Conservation (phyloP, 1,140 invertebrate genomes). For the Anastatus disparis region DNA sequence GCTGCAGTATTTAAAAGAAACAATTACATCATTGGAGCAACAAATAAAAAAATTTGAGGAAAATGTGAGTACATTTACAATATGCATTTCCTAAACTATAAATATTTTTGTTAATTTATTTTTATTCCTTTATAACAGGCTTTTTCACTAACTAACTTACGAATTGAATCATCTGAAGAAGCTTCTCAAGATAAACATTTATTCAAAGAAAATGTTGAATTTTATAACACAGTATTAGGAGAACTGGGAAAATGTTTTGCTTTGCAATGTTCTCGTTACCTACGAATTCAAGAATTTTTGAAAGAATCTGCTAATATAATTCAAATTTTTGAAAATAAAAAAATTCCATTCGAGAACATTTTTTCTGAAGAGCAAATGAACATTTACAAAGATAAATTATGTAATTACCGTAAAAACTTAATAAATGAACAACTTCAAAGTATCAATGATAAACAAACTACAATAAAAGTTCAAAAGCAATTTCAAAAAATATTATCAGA, state of each 20-base stretch:
- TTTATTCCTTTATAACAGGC: conserved; percentile 46
- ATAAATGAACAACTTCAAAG: conserved; percentile 46
- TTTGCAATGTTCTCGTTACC: conserved; percentile 41
- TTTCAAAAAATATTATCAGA: conserved; percentile 57
- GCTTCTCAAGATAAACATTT: conserved; percentile 46
- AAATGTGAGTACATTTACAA: conserved; percentile 35
- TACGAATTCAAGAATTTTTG: conserved; percentile 45
- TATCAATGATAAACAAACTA: conserved; percentile 46
- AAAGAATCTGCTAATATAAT: conserved; percentile 46
- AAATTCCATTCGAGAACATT: conserved; percentile 10
- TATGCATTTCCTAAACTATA: background rate
- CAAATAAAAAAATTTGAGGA: conserved; percentile 33
- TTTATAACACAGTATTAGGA: conserved; percentile 64
- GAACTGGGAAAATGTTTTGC: conserved; percentile 55
- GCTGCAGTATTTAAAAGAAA: conserved; percentile 38
- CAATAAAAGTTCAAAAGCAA: conserved; percentile 51
- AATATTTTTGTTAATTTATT: conserved; percentile 8
- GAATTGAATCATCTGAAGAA: conserved; percentile 47
- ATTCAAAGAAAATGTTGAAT: conserved; percentile 60
- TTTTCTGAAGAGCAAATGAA: background rate
- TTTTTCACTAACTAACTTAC: conserved; percentile 58
- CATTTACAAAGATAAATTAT: conserved; percentile 38
- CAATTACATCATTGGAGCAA: conserved; percentile 39
- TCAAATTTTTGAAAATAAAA: conserved; percentile 34
- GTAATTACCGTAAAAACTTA: conserved; percentile 41